Evolutionary conservation across 1,140 invertebrate genomes (phyloP), one percentile per base, ranked within the genome.

Genomic region (Amyelois transitella): DNA sequence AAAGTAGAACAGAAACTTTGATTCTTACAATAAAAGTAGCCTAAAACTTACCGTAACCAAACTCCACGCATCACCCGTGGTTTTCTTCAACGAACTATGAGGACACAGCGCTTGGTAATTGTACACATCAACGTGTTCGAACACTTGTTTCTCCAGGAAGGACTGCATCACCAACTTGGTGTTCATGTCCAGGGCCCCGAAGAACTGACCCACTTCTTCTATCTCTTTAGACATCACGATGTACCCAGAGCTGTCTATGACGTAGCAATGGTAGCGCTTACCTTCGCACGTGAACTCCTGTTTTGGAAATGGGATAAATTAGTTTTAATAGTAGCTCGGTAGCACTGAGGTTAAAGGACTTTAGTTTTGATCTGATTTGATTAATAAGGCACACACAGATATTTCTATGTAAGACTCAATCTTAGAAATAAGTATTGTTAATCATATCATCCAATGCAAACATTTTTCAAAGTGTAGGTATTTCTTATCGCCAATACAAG

Each of bases 241-340:
- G 75, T 96, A 98, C 0, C 96, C 96, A 75, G 96, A 96, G 69
- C 94, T 95, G 86, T 98, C 96, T 14, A 98, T 91, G 2, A 98
- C 89, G 75, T 94, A 97, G 73, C 96, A 97, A 61, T 95, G 92
- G 51, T 84, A 81, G 92, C 90, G 68, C 89, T 90, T 43, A 83
- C 90, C 52, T 88, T 88, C 51, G 76, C 89, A 80, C 91, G 94
- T 43, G 88, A 90, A 62, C 77, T 89, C 69, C 91, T 79, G 63
- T 71, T 90, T 73, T 28, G 10, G 8, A 19, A 21, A 38, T n/a
- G 32, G 32, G 2, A n/a, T n/a, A n/a, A 38, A 14, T 14, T 6
- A 6, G 28, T 10, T 24, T 24, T 24, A 24, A 8, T 24, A 24
- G 4, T 5, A 24, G 8, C n/a, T n/a, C n/a, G n/a, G n/a, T n/a